Evolutionary conservation across 2,113 vertebrate species (phyloP).

Genomic region (Malurus alboscapulatus): DNA sequence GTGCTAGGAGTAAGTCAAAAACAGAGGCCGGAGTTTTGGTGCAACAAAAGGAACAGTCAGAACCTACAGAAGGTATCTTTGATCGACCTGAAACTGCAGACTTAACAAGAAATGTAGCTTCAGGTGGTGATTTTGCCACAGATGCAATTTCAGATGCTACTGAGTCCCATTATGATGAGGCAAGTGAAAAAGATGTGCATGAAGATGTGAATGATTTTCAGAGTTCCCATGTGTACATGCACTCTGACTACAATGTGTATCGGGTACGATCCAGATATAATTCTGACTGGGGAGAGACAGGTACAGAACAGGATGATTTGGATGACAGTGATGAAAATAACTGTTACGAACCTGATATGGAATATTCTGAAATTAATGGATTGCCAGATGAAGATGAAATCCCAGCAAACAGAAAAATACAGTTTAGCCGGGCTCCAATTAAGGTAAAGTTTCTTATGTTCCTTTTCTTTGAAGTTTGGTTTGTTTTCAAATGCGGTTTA

Average conservation of each 20-base stretch:
- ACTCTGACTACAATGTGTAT: slow-evolving; percentile 87
- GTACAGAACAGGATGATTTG: slow-evolving; percentile 89
- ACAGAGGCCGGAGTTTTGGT: slow-evolving; percentile 13
- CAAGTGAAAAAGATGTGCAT: slow-evolving; percentile 43
- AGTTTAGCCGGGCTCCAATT: slow-evolving; percentile 92
- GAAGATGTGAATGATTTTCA: slow-evolving; percentile 65
- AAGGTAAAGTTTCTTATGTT: slow-evolving; percentile 77
- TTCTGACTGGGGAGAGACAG: slow-evolving; percentile 92
- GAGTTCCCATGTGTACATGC: slow-evolving; percentile 75
- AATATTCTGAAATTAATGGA: slow-evolving; percentile 88
- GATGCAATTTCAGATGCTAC: slow-evolving; percentile 43
- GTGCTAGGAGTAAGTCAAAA: slow-evolving; percentile 44
- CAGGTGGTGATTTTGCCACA: slow-evolving; percentile 34
- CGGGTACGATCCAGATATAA: slow-evolving; percentile 80
- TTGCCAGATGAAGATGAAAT: slow-evolving; percentile 89
- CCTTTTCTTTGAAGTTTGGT: not conserved
- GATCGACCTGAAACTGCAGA: slow-evolving; percentile 48
- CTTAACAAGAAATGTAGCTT: not conserved
- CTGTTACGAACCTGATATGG: slow-evolving; percentile 87
- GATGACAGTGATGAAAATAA: slow-evolving; percentile 88
- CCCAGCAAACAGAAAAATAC: slow-evolving; percentile 88
- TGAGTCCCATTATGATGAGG: slow-evolving; percentile 53
- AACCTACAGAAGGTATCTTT: not conserved
- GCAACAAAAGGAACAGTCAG: slow-evolving; percentile 45
- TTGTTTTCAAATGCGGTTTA: not conserved